Base-by-base conservation (phyloP, 2,888 invertebrate genomes). In the Rhodophaea formosa region DNA sequence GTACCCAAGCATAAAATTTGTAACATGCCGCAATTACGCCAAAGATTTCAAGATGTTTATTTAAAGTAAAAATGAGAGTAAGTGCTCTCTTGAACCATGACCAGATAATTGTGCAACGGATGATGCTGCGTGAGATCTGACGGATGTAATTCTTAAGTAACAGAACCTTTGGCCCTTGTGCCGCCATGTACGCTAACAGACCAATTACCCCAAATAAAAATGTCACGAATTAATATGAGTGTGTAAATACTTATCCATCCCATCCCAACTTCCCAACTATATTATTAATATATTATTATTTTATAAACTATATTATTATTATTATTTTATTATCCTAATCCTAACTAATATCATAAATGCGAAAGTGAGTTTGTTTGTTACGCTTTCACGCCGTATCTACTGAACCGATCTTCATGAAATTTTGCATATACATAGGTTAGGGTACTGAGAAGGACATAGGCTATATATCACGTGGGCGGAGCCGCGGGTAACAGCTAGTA, bases 181-280 rank as follows among this genome's bases (percentile, higher is more conserved):
- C 60, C 62, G 42, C 49, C 52, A 71, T 68, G 70, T 75, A 66
- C 71, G 73, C 63, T 66, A 72, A 61, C 66, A 66, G 65, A 68
- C 62, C 68, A 68, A 70, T 69, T 71, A 62, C 60, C 51, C 52
- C 49, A 57, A 32, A 56, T 54, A 49, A 51, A 45, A 49, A 23
- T 30, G 15, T 29, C 47, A 58, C 3, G 32, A 23, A 12, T 29
- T n/a, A n/a, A 1, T 6, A n/a, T 5, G n/a, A 39, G n/a, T n/a
- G 3, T 12, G 12, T 12, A 12, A 12, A 44, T 29, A 23, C 23
- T 23, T 23, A 23, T 23, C n/a, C n/a, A n/a, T n/a, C n/a, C n/a
- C n/a, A n/a, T n/a, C n/a, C n/a, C n/a, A n/a, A n/a, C n/a, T n/a
- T n/a, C n/a, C n/a, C n/a, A n/a, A n/a, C n/a, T n/a, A n/a, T n/a